Base-by-base conservation (phyloP, 2,888 invertebrate genomes). In the Galeruca laticollis region DNA sequence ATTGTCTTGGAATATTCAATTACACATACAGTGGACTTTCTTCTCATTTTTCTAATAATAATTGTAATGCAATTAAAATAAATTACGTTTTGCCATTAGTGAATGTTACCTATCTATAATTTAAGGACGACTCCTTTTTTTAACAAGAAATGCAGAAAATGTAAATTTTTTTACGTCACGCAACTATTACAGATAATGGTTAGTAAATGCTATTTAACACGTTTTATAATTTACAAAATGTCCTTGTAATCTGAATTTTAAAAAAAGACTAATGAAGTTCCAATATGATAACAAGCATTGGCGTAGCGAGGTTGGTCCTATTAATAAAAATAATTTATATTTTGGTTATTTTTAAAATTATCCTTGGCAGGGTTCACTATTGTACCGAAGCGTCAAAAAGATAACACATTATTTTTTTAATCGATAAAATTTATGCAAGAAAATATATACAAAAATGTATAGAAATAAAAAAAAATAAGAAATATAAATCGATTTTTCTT, bases 261-360 rank as follows among this genome's bases (percentile, higher is more conserved):
- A 40, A 70, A 47, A 47, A 63, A 71, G 64, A 68, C 71, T 71
- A 71, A 71, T 68, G 71, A 68, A 71, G 68, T 68, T 37, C 64
- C 56, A 56, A 40, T 37, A 62, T 71, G 71, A 71, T 68, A 68
- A 71, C 60, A 68, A 68, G 68, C 71, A 63, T 54, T 66, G 68
- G 64, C 71, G 64, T 68, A 71, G 63, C 40, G 60, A 60, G 62
- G 60, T 67, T 11, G 61, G 70, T 47, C 51, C 43, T 59, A 37
- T 37, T 26, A 31, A 13, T 49, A 18, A 6, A 33, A 56, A 56
- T 18, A 54, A 21, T n/a, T 31, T 52, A 10, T 20, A 31, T 31
- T 56, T 18, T 20, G 18, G 20, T 1, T 51, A 18, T 51, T 51
- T 51, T 10, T 18, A 51, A 18, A 3, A 18, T 18, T 20, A 51